Evolutionary conservation across 2,113 vertebrate species (phyloP).

Genomic region (Cryptotis parvus): DNA sequence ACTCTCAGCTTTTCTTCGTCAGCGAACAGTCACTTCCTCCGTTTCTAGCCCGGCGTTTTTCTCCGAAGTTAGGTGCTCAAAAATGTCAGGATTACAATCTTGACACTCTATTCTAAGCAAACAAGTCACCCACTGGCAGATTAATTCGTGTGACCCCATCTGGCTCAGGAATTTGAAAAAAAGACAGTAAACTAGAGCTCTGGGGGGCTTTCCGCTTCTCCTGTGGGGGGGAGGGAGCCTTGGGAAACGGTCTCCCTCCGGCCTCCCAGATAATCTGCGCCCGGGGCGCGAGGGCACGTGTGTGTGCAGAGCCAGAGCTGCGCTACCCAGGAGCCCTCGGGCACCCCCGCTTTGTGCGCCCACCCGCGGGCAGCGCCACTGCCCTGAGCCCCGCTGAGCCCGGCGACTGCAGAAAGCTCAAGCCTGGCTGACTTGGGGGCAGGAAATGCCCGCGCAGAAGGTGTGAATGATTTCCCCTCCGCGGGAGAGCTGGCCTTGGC

Average conservation of each 20-base stretch:
- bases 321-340: not conserved
- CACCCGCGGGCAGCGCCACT: not conserved
- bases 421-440: not conserved
- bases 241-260: no score
- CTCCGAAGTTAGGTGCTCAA: no score
- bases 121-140: not conserved
- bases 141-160: not conserved
- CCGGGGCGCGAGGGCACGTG: no score
- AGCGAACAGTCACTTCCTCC: constrained; percentile 23
- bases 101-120: not conserved
- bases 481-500: constrained; percentile 43
- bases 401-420: not conserved
- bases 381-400: not conserved
- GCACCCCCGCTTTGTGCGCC: not conserved
- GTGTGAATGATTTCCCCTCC: constrained; percentile 74
- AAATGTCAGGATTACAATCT: constrained; percentile 40
- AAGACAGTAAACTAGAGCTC: not conserved
- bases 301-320: no score
- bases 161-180: not conserved
- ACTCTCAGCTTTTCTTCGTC: not conserved
- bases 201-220: not conserved
- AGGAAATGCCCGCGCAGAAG: constrained; percentile 56
- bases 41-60: not conserved
- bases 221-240: not conserved
- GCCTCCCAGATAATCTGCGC: no score